Percentiles rank a stretch among this genome's conserved stretches.
phyloP scores from a whole-genome alignment of 2,888 invertebrate species.

The Rugalucina vietnamica region DNA sequence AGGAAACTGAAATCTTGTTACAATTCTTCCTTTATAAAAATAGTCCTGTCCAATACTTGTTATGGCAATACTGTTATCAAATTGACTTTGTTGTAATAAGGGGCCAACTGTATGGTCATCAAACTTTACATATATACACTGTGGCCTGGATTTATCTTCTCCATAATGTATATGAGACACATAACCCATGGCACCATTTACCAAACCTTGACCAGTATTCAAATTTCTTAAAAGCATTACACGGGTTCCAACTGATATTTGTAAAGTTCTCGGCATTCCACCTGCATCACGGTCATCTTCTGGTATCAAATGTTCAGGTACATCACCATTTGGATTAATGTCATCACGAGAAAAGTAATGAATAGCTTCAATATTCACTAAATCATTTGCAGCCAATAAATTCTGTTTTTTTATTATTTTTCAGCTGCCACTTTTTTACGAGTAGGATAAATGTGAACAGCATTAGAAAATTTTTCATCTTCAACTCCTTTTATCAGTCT shows the following conservation, averaged over 20 bases:
- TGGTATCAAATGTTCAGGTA: background rate
- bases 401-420: background rate
- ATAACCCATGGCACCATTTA: constrained; percentile 47
- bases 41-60: constrained; percentile 15
- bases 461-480: background rate
- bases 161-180: constrained; percentile 21
- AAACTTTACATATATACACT: constrained; percentile 31
- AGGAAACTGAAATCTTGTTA: constrained; percentile 48
- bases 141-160: background rate
- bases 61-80: constrained; percentile 14
- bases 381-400: background rate
- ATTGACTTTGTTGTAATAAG: background rate
- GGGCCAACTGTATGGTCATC: constrained; percentile 36
- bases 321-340: constrained; percentile 16
- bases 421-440: constrained; percentile 6
- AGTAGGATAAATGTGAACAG: constrained; percentile 32
- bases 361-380: background rate
- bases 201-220: constrained; percentile 15
- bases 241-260: constrained; percentile 29
- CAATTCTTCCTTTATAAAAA: constrained; percentile 18
- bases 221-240: constrained; percentile 29
- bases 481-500: too few relatives aligned
- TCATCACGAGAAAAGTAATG: constrained; percentile 39
- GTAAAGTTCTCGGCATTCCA: constrained; percentile 6
- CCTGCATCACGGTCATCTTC: constrained; percentile 23